A percentile compares a stretch with the other conserved stretches of the same genome.
Conservation (phyloP, 2,888 invertebrate species). For the Hemistola chrysoprasaria region DNA sequence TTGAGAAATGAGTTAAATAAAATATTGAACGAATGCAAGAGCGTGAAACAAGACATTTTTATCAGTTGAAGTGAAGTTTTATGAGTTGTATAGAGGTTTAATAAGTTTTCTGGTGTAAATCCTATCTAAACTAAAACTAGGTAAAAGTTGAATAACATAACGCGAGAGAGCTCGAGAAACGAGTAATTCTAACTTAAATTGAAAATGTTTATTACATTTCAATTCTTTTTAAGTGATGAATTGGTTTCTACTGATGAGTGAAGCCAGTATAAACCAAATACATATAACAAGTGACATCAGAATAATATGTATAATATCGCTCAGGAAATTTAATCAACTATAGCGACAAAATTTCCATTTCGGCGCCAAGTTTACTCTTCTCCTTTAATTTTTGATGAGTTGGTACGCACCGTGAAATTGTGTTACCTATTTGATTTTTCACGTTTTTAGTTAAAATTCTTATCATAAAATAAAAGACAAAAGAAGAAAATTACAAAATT, state of each 20-base stretch:
- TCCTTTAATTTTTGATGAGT: constrained; percentile 17
- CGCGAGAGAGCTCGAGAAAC: not conserved
- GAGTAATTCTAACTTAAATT: constrained; percentile 18
- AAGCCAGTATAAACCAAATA: constrained; percentile 1
- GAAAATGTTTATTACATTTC: constrained; percentile 29
- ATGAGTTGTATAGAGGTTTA: too few species aligned
- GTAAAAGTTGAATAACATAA: not conserved
- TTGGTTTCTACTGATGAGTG: constrained; percentile 1
- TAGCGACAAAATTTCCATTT: constrained; percentile 9
- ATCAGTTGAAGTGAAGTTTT: too few species aligned
- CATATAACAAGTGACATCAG: constrained; percentile 13
- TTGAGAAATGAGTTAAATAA: too few species aligned
- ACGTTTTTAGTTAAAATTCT: constrained; percentile 7
- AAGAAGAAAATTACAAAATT: constrained; percentile 6
- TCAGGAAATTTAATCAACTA: constrained; percentile 1
- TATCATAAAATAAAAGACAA: constrained; percentile 1
- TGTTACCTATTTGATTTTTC: constrained; percentile 13
- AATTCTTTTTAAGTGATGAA: constrained; percentile 21
- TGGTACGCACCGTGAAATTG: constrained; percentile 9
- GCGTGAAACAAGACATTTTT: too few species aligned
- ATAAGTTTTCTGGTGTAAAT: too few species aligned
- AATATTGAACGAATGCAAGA: too few species aligned
- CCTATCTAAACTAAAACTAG: too few species aligned
- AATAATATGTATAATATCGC: constrained; percentile 6
- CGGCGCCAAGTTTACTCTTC: constrained; percentile 9